Evolutionary conservation across 2,888 invertebrate genomes (phyloP).

Genomic region (Xestia xanthographa): DNA sequence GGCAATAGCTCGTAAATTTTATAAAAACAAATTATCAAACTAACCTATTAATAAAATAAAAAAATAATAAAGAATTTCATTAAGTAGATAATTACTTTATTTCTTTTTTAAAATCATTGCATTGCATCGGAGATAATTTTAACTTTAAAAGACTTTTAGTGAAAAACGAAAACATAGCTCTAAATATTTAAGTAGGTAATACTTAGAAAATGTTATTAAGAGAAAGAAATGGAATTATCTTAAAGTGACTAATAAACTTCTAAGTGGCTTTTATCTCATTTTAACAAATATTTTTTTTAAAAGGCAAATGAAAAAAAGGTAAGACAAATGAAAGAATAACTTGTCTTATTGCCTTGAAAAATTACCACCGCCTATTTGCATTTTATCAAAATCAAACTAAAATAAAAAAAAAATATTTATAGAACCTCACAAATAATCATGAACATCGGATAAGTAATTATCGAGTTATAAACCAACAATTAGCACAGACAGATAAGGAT

Average conservation of each 20-base stretch:
- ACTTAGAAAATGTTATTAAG: conserved; percentile 5
- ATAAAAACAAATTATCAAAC: too few relatives aligned
- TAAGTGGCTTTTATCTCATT: conserved; percentile 13
- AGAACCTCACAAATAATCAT: neutral
- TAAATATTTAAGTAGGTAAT: neutral
- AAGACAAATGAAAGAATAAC: too few relatives aligned
- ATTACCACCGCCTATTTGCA: too few relatives aligned
- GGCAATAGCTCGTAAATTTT: neutral
- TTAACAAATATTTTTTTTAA: neutral
- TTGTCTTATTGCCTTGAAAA: too few relatives aligned
- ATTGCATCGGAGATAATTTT: neutral
- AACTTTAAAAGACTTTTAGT: neutral
- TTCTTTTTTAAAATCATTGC: neutral
- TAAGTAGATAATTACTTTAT: neutral
- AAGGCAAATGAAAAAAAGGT: too few relatives aligned
- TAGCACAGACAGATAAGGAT: neutral
- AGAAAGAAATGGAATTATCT: conserved; percentile 4
- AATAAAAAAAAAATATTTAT: neutral
- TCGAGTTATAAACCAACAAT: neutral
- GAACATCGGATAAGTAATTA: neutral
- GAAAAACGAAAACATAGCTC: neutral
- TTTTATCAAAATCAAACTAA: neutral
- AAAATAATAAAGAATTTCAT: neutral
- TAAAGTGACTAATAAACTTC: conserved; percentile 17
- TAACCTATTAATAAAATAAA: neutral